phyloP scores from a whole-genome alignment of 2,113 vertebrate genomes.

The Gavia stellata region DNA sequence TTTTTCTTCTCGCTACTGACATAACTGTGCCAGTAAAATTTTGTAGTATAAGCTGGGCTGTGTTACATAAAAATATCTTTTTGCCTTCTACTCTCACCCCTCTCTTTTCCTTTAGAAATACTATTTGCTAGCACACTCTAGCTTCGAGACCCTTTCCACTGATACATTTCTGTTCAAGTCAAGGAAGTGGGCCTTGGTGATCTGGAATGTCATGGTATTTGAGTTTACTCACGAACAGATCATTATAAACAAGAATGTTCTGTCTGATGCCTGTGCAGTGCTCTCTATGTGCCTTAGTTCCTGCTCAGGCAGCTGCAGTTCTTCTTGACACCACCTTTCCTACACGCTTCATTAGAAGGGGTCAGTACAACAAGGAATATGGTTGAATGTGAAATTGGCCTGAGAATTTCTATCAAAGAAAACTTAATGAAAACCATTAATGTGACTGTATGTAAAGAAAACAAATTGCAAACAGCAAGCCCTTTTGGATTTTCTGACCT shows the following conservation, averaged over 20 bases:
- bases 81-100: not conserved
- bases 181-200: not conserved
- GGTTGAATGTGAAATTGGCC: not conserved
- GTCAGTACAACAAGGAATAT: not conserved
- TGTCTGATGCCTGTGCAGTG: not conserved
- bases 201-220: not conserved
- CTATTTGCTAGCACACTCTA: not conserved
- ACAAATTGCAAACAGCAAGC: not conserved
- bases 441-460: not conserved
- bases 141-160: not conserved
- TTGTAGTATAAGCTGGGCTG: not conserved
- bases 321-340: not conserved
- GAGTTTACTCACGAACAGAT: not conserved
- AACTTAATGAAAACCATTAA: not conserved
- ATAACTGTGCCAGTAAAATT: conserved; percentile 43
- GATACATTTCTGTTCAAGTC: not conserved
- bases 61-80: conserved; percentile 10
- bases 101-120: not conserved
- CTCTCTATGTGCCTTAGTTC: not conserved
- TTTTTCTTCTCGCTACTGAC: conserved; percentile 17
- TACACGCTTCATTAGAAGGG: not conserved
- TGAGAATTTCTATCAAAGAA: not conserved
- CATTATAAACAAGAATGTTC: not conserved
- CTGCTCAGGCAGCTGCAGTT: not conserved
- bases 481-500: not conserved